Evolutionary conservation across 2,888 invertebrate species (phyloP).

Genomic region (Cordilura impudica): DNA sequence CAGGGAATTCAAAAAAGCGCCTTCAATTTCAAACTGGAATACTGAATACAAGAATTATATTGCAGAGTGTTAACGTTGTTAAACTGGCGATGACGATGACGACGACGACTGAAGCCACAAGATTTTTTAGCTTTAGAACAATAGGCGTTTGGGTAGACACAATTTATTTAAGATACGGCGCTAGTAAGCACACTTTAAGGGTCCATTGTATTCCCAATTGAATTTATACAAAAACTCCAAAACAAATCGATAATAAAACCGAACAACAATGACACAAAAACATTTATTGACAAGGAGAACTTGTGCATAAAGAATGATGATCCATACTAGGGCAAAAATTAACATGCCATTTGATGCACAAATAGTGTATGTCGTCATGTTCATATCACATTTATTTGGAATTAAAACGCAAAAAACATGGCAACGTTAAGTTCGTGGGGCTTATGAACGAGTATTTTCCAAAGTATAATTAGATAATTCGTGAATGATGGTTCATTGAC

Average conservation of each 20-base stretch:
- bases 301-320: not conserved
- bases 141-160: slow-evolving; percentile 73
- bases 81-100: slow-evolving; percentile 7
- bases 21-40: slow-evolving; percentile 8
- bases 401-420: slow-evolving; percentile 24
- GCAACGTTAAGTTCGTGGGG: not conserved
- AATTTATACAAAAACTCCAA: slow-evolving; percentile 56
- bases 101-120: not conserved
- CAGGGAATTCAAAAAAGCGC: slow-evolving; percentile 41
- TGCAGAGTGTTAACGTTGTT: slow-evolving; percentile 10
- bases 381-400: slow-evolving; percentile 34
- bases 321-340: slow-evolving; percentile 31
- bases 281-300: not conserved
- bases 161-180: slow-evolving; percentile 79
- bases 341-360: slow-evolving; percentile 43
- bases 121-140: slow-evolving; percentile 30
- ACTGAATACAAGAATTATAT: slow-evolving; percentile 16
- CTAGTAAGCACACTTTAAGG: slow-evolving; percentile 79
- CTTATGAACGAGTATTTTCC: not conserved
- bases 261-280: not conserved
- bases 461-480: slow-evolving; percentile 60
- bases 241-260: slow-evolving; percentile 66
- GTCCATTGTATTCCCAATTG: slow-evolving; percentile 75
- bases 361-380: slow-evolving; percentile 55
- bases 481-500: slow-evolving; percentile 54